These are phyloP conservation scores for Sturnus vulgaris DNA, from an alignment of 2,113 vertebrate genomes.

Conservation along the genomic window DNA sequence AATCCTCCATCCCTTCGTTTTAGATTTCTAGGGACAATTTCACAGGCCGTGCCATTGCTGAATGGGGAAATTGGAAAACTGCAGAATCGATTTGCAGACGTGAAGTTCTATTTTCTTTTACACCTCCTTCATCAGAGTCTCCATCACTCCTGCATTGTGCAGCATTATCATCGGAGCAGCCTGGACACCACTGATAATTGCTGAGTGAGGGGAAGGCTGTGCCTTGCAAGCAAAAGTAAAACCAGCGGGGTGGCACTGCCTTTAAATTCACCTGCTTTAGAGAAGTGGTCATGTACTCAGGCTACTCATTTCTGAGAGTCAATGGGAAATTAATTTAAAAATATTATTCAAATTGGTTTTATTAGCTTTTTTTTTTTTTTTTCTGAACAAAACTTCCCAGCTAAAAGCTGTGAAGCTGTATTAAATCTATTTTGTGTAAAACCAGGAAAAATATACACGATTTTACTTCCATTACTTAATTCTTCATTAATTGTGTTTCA, in stretches of 20 bases:
- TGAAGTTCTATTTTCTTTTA: slow-evolving; percentile 86
- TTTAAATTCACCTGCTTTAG: neutral
- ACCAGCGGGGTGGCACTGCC: neutral
- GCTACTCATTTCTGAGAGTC: neutral
- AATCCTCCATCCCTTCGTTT: slow-evolving; percentile 76
- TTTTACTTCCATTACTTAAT: neutral
- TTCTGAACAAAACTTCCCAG: neutral
- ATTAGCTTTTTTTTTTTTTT: neutral
- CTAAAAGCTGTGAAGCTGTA: neutral
- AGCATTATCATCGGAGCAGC: slow-evolving; percentile 68
- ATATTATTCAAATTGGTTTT: neutral
- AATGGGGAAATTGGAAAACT: slow-evolving; percentile 85
- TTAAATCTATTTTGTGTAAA: neutral
- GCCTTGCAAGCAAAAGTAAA: slow-evolving; percentile 40
- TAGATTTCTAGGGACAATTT: slow-evolving; percentile 83
- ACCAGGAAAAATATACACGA: neutral
- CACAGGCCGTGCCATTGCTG: slow-evolving; percentile 75
- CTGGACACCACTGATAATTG: slow-evolving; percentile 70
- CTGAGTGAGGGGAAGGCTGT: slow-evolving; percentile 4
- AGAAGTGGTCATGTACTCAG: too few relatives aligned
- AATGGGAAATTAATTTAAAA: neutral
- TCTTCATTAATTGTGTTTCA: neutral
- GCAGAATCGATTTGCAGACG: slow-evolving; percentile 85
- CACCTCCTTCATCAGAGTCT: slow-evolving; percentile 67
- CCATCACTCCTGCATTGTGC: slow-evolving; percentile 73